phyloP scores from a whole-genome alignment of 2,113 vertebrate species.

The Mesitornis unicolor region DNA sequence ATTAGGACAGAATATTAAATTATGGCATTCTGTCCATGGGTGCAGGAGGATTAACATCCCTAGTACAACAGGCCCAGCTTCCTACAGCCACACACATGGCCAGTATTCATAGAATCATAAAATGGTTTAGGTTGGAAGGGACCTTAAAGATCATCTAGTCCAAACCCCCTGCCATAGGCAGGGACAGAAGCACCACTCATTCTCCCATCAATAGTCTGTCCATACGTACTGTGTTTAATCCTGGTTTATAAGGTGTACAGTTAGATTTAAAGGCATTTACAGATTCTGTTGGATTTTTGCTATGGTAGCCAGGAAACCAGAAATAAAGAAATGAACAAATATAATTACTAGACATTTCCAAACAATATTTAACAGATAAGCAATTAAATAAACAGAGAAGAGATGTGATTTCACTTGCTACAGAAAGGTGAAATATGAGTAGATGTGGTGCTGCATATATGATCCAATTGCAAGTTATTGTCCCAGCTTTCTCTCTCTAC shows the following conservation, averaged over 20 bases:
- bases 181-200: neutral
- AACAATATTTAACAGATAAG: neutral
- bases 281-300: neutral
- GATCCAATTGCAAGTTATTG: neutral
- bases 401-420: neutral
- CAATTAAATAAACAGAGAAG: neutral
- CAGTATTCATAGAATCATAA: no score
- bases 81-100: neutral
- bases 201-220: neutral
- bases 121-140: no score
- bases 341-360: neutral
- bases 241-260: neutral
- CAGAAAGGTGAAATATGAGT: neutral
- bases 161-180: no score
- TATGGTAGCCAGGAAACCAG: neutral
- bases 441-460: neutral
- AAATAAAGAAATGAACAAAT: neutral
- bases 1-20: neutral
- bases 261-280: neutral
- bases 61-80: neutral
- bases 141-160: no score
- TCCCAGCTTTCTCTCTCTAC: neutral
- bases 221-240: neutral
- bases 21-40: neutral
- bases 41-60: neutral